Evolutionary conservation across 1,140 invertebrate species (phyloP), one percentile per base, ranked within the genome.

Genomic region (Drosophila truncata): DNA sequence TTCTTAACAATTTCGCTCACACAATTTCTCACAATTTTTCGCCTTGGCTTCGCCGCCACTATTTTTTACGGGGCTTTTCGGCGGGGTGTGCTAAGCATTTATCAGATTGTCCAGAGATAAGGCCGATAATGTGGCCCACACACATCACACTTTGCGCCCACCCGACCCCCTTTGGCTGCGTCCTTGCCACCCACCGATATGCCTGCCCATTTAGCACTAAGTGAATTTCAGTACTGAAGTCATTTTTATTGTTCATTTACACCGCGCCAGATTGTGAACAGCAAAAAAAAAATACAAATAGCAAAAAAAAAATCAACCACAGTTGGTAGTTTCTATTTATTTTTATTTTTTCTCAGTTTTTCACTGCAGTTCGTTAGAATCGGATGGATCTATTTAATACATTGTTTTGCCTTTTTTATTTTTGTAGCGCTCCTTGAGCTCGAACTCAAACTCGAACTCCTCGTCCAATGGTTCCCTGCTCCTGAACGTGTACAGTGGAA

Each of bases 381-480:
- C 67, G 44, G 66, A 71, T 70, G 66, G 66, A 70, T 31, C 18
- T 16, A 23, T 46, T 37, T 70, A 23, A 29, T 37, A 31, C 29
- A n/a, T 11, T 29, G 33, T 71, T 46, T 29, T 33, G 18, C 4
- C 11, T 3, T 0, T 5, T 47, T 25, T 2, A 1, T 44, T 35
- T 75, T n/a, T 69, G 27, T 29, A 92, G 91, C 85, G 91, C 50
- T 91, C 91, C 23, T 50, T 80, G 37, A 92, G 86, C 78, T 55
- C 78, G 37, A 87, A 83, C 65, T 58, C 78, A 44, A 87, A 83
- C 69, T 90, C 85, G 11, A 79, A 83, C 47, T 85, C 84, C 5
- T 83, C 78, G 44, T 84, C 91, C 20, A 92, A 92, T 63, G 91
- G 91, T 54, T 83, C 88, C 33, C 46, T 88, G 65, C 55, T 90